These are phyloP conservation scores for Telenomus remus DNA, from an alignment of 1,140 invertebrate genomes.

Conservation along the genomic window DNA sequence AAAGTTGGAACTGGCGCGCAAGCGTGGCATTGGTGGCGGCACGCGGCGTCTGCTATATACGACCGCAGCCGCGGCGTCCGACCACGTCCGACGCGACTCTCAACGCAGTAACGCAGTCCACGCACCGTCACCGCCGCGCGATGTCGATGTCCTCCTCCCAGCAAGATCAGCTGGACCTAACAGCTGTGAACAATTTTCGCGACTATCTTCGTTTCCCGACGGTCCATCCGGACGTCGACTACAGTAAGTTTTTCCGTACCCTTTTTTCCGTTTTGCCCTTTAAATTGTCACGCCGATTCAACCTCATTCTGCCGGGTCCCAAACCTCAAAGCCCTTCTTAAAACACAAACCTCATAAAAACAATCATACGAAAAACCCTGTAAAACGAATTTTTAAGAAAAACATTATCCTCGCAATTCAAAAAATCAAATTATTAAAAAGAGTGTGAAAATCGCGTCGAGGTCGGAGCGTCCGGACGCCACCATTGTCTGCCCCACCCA, in stretches of 20 bases:
- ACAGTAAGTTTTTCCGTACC: conserved; percentile 78
- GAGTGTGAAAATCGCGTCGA: too few relatives aligned
- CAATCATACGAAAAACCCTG: too few relatives aligned
- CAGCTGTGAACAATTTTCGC: conserved; percentile 84
- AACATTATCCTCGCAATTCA: too few relatives aligned
- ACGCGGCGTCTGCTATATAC: conserved; percentile 62
- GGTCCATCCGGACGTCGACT: conserved; percentile 88
- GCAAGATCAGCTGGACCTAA: conserved; percentile 71
- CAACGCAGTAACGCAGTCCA: conserved; percentile 14
- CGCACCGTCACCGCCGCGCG: conserved; percentile 20
- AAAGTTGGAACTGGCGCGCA: not conserved
- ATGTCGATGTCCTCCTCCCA: conserved; percentile 54
- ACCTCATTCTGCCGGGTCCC: too few relatives aligned
- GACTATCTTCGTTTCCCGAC: conserved; percentile 88
- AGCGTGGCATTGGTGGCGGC: not conserved
- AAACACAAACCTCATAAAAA: too few relatives aligned
- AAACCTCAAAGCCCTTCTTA: too few relatives aligned
- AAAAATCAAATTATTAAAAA: too few relatives aligned
- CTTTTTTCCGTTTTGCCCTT: too few relatives aligned
- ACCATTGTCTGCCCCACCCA: conserved; percentile 61
- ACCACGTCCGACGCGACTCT: conserved; percentile 39
- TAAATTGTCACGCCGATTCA: too few relatives aligned
- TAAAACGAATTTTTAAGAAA: too few relatives aligned
- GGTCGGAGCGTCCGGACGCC: not conserved
- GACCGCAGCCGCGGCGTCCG: conserved; percentile 54